Percentiles rank a stretch among this genome's conserved stretches.
phyloP scores from a whole-genome alignment of 2,797 vertebrate species.

The Diglossa cyanea region DNA sequence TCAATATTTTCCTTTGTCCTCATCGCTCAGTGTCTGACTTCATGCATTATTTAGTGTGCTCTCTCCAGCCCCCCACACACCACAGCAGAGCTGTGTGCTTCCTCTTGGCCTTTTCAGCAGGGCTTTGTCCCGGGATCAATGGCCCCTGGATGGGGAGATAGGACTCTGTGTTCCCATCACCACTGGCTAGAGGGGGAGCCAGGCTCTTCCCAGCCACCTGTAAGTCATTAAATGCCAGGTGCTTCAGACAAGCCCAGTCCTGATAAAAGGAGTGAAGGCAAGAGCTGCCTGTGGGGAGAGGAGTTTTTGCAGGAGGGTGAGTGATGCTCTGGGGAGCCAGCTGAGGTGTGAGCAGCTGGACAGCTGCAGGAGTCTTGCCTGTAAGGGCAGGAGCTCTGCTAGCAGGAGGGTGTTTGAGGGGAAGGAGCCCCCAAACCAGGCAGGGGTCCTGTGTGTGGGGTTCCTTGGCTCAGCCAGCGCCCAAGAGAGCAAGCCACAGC shows the following conservation, averaged over 20 bases:
- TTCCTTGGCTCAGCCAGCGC: not conserved
- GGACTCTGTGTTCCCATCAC: not conserved
- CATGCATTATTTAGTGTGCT: conserved; percentile 41
- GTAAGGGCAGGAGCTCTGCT: not conserved
- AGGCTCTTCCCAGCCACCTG: not conserved
- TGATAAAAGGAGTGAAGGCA: not conserved
- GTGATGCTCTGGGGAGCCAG: not conserved
- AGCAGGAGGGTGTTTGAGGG: not conserved
- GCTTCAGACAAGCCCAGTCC: not conserved
- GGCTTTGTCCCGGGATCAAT: not conserved
- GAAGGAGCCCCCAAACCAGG: not conserved
- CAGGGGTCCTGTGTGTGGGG: not conserved
- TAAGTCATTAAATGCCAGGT: not conserved
- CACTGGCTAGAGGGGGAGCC: not conserved
- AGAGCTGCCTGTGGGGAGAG: not conserved
- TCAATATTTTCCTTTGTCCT: conserved; percentile 45
- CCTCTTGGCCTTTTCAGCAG: not conserved
- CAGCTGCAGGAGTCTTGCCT: not conserved
- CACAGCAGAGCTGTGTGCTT: rapidly evolving
- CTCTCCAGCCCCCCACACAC: not conserved
- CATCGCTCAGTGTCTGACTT: conserved; percentile 53
- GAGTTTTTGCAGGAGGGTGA: not conserved
- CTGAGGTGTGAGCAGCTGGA: not conserved
- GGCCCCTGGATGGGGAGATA: not conserved
- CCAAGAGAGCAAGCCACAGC: not conserved